Evolutionary conservation across 2,888 invertebrate species (phyloP), one percentile per base, ranked within the genome.

Genomic region (Drosophila monieri): DNA sequence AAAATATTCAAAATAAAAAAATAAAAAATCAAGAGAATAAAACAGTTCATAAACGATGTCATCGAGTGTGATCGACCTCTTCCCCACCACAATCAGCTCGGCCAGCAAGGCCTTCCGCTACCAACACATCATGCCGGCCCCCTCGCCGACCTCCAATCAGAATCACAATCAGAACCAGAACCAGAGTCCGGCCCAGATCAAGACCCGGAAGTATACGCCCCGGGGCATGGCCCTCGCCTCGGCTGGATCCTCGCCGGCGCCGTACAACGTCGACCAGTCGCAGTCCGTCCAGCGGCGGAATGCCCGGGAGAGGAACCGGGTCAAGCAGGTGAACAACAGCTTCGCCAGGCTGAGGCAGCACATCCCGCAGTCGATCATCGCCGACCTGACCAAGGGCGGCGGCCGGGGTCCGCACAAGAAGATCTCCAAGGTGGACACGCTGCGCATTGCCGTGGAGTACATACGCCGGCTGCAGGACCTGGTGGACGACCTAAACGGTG

Each of bases 311-410:
- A 93, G 98, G 75, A 98, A 98, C 90, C 94, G 98, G 78, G 98
- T 98, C 78, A 97, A 97, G 91, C 97, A 97, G 94, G 97, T 97
- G 87, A 97, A 97, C 93, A 97, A 97, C 91, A 97, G 97, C 84
- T 98, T 97, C 90, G 96, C 97, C n/a, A 96, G 96, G 8, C 93
- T 98, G 10, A 93, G 97, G 15, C 96, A 97, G 83, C 97, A 97
- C 89, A 97, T 98, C 73, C 98, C 97, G 0, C 94, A 95, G 71
- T 94, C 95, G 53, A 95, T 96, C 14, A 94, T 95, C 0, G 94
- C 95, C 39, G 95, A 96, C 15, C 89, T 95, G 64, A 94, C 94
- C 44, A 92, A 92, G 53, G 94, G 94, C 12, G 94, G 94, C 6
- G 94, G 95, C 2, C 93, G 96, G 80, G 95, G 95, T 14, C 95